Percentiles rank a stretch among this genome's conserved stretches.
These are phyloP conservation scores for Saccopteryx leptura DNA, from an alignment of 2,113 vertebrate species.

Conservation along the genomic window DNA sequence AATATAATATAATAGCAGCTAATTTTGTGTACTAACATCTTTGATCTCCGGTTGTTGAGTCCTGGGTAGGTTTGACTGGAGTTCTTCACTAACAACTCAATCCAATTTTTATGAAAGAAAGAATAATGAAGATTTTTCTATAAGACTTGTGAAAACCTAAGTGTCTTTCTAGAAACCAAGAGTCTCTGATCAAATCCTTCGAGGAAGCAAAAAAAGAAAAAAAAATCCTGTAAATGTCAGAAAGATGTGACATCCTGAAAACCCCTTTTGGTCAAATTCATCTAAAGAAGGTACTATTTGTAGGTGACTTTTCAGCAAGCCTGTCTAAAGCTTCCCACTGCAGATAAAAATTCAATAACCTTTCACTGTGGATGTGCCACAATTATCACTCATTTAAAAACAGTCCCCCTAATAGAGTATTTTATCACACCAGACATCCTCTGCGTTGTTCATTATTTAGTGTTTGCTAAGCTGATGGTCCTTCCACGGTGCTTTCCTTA, in stretches of 20 bases:
- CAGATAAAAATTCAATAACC: conserved; percentile 98
- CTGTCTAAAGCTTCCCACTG: conserved; percentile 84
- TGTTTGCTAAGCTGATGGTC: conserved; percentile 98
- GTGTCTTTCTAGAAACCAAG: conserved; percentile 63
- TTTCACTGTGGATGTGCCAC: conserved; percentile 91
- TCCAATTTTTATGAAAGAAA: conserved; percentile 73
- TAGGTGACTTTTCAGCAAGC: conserved; percentile 82
- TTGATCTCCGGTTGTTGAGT: not conserved
- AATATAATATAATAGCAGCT: not conserved
- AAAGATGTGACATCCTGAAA: conserved; percentile 55
- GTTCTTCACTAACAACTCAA: conserved; percentile 67
- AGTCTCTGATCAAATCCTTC: conserved; percentile 74
- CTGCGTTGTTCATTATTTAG: conserved; percentile 96
- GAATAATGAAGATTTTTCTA: conserved; percentile 45
- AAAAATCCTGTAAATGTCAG: conserved; percentile 36
- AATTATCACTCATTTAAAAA: conserved; percentile 96
- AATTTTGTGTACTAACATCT: not conserved
- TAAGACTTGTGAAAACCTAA: conserved; percentile 56
- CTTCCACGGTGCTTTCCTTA: conserved; percentile 92
- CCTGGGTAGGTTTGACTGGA: conserved; percentile 20
- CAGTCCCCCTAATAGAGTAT: conserved; percentile 93
- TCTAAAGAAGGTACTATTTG: conserved; percentile 50
- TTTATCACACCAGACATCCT: conserved; percentile 96
- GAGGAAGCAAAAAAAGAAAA: conserved; percentile 45
- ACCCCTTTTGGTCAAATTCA: conserved; percentile 72